phyloP scores from a whole-genome alignment of 2,797 vertebrate genomes.

The Hypotaenidia philippensis region DNA sequence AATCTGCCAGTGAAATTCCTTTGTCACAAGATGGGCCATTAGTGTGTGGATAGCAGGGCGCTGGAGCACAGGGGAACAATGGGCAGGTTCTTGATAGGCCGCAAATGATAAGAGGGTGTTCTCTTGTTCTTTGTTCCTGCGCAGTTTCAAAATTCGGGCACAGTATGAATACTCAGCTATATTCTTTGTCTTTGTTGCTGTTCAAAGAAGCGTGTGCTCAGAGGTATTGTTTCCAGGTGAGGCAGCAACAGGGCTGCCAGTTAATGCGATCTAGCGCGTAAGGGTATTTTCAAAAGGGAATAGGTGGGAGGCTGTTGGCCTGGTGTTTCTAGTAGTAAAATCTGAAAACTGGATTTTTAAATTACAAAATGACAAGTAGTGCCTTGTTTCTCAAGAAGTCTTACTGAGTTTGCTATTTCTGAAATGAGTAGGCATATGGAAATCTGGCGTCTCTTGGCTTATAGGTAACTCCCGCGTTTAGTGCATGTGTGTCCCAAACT shows the following conservation, averaged over 20 bases:
- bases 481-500: not conserved
- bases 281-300: not conserved
- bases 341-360: conserved; percentile 4
- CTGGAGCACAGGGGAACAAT: not conserved
- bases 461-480: not conserved
- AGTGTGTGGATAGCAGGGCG: not conserved
- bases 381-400: conserved; percentile 27
- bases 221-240: not conserved
- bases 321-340: not conserved
- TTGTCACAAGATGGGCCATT: not conserved
- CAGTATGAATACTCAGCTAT: not conserved
- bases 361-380: not conserved
- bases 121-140: not conserved
- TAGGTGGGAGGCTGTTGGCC: not conserved
- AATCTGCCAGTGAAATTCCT: not conserved
- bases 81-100: not conserved
- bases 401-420: not conserved
- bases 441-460: not conserved
- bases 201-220: not conserved
- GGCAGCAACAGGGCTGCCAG: not conserved
- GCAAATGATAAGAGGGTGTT: not conserved
- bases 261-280: not conserved
- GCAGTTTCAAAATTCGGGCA: not conserved
- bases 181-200: not conserved
- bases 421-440: conserved; percentile 4